Percentiles rank a stretch among this genome's conserved stretches.
Evolutionary conservation across 2,888 invertebrate species (phyloP).

Genomic region (Metalampra italica): DNA sequence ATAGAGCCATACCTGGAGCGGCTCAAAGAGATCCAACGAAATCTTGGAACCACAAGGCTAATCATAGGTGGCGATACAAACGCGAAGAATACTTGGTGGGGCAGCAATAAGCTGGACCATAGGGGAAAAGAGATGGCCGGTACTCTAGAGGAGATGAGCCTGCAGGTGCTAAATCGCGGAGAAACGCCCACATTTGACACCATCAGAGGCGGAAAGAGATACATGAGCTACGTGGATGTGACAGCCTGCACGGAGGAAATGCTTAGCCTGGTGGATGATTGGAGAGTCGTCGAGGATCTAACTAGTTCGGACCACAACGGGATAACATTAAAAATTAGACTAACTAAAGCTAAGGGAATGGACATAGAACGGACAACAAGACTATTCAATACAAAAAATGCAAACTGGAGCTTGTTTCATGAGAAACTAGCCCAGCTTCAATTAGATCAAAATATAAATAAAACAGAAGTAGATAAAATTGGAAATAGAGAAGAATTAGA

Average conservation of each 20-base stretch:
- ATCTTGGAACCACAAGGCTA: no score
- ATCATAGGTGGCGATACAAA: conserved; percentile 20
- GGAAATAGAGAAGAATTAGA: neutral
- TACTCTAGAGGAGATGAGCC: conserved; percentile 4
- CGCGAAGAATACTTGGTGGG: conserved; percentile 19
- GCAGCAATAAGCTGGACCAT: conserved; percentile 10
- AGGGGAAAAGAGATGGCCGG: conserved; percentile 10
- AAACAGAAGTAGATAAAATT: neutral
- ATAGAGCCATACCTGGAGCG: no score
- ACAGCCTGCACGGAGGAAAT: neutral
- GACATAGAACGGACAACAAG: neutral
- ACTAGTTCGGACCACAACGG: neutral
- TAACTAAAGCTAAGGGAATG: neutral
- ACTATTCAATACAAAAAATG: neutral
- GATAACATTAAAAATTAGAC: neutral
- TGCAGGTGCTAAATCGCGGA: conserved; percentile 16
- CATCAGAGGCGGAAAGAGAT: neutral
- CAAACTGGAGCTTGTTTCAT: neutral
- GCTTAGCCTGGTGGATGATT: neutral
- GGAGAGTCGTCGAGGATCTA: neutral
- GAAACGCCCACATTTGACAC: conserved; percentile 16
- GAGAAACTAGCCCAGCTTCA: neutral
- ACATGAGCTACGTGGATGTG: neutral
- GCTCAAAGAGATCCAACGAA: no score
- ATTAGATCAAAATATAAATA: neutral